phyloP scores from a whole-genome alignment of 1,140 invertebrate genomes.

The Kradibia gibbosae region DNA sequence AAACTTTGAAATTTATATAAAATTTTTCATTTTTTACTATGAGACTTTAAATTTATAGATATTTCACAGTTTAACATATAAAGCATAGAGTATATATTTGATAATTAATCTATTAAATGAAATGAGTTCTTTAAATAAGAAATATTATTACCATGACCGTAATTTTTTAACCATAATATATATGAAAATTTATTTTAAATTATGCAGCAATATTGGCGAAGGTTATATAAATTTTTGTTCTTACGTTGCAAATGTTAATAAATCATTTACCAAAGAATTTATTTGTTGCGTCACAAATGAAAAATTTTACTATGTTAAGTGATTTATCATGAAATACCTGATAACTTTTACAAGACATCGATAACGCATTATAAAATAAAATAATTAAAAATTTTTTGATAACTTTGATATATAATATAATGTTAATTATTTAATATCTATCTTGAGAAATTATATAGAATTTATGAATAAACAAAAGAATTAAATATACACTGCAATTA shows the following conservation, averaged over 20 bases:
- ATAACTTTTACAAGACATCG: neutral
- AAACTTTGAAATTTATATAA: conserved; percentile 5
- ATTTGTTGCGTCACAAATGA: neutral
- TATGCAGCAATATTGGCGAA: too few species aligned
- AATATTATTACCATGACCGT: too few species aligned
- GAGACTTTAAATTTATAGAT: neutral
- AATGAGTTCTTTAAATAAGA: too few species aligned
- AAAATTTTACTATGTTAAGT: neutral
- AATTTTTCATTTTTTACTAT: conserved; percentile 4
- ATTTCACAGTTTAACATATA: too few species aligned
- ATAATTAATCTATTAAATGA: too few species aligned
- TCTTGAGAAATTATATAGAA: neutral
- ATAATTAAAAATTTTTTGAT: neutral
- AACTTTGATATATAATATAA: neutral
- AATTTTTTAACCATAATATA: too few species aligned
- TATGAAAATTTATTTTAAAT: too few species aligned
- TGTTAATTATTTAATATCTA: neutral
- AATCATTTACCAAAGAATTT: neutral
- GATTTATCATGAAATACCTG: neutral
- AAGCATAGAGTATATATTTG: too few species aligned
- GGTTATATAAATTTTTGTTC: neutral
- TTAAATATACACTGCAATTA: too few species aligned
- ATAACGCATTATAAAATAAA: neutral
- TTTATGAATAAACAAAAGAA: neutral
- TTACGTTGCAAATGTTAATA: neutral